Percentiles rank a stretch among this genome's conserved stretches.
Evolutionary conservation across 2,888 invertebrate genomes (phyloP).

Genomic region (Lysandra bellargus): DNA sequence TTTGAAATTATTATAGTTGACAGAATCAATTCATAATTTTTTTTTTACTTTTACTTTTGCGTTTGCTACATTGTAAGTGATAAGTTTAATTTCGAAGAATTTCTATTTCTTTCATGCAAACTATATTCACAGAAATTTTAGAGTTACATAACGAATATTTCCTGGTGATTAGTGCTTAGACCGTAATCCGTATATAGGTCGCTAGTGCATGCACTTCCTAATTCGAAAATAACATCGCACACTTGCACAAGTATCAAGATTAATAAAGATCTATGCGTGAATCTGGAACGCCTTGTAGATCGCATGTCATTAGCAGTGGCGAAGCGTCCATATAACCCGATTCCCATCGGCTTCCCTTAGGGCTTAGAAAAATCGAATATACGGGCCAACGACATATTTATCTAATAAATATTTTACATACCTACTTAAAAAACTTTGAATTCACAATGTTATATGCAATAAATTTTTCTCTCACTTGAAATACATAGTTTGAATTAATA

Average conservation of each 20-base stretch:
- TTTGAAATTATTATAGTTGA: no score
- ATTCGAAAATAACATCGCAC: constrained; percentile 40
- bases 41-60: neutral
- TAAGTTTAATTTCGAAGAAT: neutral
- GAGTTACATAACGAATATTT: neutral
- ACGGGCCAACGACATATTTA: no score
- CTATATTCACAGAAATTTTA: no score
- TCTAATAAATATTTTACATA: no score
- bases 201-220: constrained; percentile 38
- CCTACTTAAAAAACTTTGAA: no score
- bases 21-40: neutral
- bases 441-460: no score
- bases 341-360: no score
- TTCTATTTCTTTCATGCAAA: no score
- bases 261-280: constrained; percentile 10
- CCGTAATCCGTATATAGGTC: constrained; percentile 41
- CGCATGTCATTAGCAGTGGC: neutral
- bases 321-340: no score
- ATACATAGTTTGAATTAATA: no score
- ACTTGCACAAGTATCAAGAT: constrained; percentile 34
- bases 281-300: neutral
- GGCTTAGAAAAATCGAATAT: no score
- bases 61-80: neutral
- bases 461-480: no score
- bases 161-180: neutral